Base-by-base conservation (phyloP, 2,113 vertebrate genomes). In the Tragelaphus strepsiceros region DNA sequence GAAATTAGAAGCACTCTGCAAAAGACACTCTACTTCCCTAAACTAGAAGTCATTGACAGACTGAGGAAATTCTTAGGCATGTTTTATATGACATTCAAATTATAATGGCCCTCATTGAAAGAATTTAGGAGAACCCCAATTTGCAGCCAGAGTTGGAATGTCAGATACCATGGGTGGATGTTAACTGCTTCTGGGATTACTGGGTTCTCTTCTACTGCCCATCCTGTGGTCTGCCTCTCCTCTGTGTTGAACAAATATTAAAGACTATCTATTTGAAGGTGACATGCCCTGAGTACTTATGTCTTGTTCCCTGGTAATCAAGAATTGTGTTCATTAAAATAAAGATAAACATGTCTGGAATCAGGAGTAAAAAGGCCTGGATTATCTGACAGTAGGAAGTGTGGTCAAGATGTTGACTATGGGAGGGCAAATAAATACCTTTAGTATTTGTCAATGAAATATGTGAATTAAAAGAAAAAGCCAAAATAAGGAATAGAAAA, bases 111-210 rank as follows among this genome's bases (percentile, higher is more conserved):
- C 5, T 58, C 12, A 5, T 32, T 32, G 35, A 9, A 93, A 39
- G 2, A 21, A 82, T n/a, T 71, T 32, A 22, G 35, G 90, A 94
- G 46, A 91, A 94, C 62, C 61, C 62, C 28, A n/a, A 6, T 39
- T 14, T 43, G 59, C n/a, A 12, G 1, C 19, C 12, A 26, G 43
- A 30, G 14, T 4, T 12, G n/a, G 54, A 12, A 10, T 11, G 24
- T n/a, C n/a, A 13, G 10, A 22, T 1, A 15, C 15, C 7, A 0
- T 10, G 2, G 9, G 13, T 46, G 15, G 14, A 12, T 1, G 1
- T 3, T 53, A 21, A 1, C 19, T 49, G 30, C 14, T 39, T 21
- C 86, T 51, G 58, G 26, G 24, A 39, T 3, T 3, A 7, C 30
- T 30, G 22, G 1, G 12, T 2, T 24, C 53, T 13, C 4, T 13